These are phyloP conservation scores for Zhuqinia jingwanae DNA, from an alignment of 2,888 invertebrate species.

Conservation along the genomic window DNA sequence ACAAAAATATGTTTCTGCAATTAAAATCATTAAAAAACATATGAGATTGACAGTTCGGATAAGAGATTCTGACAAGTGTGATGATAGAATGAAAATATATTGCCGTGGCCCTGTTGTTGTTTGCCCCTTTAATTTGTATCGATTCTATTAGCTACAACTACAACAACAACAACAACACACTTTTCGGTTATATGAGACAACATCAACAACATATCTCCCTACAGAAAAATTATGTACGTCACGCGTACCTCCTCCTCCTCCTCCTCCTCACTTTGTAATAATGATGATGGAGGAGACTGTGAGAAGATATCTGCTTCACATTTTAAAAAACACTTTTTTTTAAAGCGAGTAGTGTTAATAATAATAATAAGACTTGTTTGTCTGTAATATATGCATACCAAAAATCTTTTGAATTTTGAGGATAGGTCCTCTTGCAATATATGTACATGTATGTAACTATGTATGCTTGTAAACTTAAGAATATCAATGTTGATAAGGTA, in stretches of 20 bases:
- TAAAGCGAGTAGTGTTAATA: neutral
- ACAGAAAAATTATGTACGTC: no score
- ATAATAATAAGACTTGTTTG: constrained; percentile 25
- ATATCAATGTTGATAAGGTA: no score
- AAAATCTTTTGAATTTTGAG: no score
- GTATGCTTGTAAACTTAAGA: no score
- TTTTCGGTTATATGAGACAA: neutral
- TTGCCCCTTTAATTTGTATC: neutral
- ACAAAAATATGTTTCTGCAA: constrained; percentile 62
- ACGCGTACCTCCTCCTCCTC: neutral
- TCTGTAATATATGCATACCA: no score
- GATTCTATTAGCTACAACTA: neutral
- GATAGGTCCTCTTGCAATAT: no score
- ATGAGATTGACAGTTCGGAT: constrained; percentile 62
- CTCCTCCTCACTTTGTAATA: neutral
- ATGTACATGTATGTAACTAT: constrained; percentile 25
- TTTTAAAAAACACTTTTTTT: neutral
- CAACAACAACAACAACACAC: neutral
- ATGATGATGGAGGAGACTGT: neutral
- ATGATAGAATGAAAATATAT: constrained; percentile 59
- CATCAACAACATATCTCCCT: neutral
- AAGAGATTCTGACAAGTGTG: constrained; percentile 52
- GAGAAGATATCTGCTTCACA: neutral
- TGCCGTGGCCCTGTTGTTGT: neutral
- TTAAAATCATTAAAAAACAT: constrained; percentile 61